Conservation (phyloP, 2,113 vertebrate genomes). For the Alethe diademata region DNA sequence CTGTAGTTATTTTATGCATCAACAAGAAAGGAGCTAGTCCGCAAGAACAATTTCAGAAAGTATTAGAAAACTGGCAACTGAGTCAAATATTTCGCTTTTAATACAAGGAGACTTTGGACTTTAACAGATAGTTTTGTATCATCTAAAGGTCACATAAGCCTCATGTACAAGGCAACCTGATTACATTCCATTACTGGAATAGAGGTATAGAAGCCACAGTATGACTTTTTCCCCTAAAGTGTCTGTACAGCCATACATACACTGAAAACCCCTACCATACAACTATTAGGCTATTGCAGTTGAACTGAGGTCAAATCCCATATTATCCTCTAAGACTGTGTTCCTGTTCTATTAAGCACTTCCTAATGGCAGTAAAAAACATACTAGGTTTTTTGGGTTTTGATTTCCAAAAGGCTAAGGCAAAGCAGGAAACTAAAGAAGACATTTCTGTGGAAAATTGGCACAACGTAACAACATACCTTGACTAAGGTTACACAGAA, state of each 20-base stretch:
- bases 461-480: neutral
- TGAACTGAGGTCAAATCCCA: neutral
- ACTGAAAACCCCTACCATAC: neutral
- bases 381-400: rapidly evolving
- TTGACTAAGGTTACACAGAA: neutral
- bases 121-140: neutral
- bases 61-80: neutral
- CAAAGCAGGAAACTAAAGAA: neutral
- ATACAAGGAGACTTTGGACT: neutral
- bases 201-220: neutral
- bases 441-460: neutral
- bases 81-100: neutral
- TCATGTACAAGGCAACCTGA: neutral
- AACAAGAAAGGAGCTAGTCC: neutral
- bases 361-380: neutral
- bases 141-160: neutral
- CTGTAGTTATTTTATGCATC: neutral
- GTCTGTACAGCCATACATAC: neutral
- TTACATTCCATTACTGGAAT: neutral
- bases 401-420: neutral
- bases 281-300: neutral
- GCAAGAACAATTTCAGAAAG: neutral
- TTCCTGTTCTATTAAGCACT: neutral
- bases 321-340: neutral
- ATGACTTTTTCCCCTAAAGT: neutral